phyloP scores from a whole-genome alignment of 2,113 vertebrate species.

The Nansenia antarctica region DNA sequence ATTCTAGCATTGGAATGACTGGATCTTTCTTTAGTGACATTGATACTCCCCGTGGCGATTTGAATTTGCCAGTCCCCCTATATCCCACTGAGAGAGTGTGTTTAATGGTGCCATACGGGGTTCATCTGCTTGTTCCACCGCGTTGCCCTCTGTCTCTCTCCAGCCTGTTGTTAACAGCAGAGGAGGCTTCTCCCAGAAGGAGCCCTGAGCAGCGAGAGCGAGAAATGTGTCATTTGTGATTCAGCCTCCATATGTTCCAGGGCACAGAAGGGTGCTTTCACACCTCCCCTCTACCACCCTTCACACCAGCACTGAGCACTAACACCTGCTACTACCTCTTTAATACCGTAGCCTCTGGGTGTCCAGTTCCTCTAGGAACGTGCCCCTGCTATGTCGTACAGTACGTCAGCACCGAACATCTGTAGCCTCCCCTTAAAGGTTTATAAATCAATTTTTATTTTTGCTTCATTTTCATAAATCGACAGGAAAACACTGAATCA shows the following conservation, averaged over 20 bases:
- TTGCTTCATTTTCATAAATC: constrained; percentile 20
- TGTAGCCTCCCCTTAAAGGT: background rate
- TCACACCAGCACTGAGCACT: background rate
- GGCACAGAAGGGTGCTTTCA: background rate
- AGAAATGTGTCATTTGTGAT: background rate
- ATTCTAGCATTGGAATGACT: no score
- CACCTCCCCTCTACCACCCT: background rate
- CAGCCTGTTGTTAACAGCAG: background rate
- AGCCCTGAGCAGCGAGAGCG: background rate
- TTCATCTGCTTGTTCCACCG: background rate
- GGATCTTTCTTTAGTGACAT: no score
- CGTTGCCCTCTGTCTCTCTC: background rate
- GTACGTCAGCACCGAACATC: background rate
- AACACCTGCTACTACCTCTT: background rate
- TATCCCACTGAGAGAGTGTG: background rate
- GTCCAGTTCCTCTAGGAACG: background rate
- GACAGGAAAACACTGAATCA: constrained; percentile 15
- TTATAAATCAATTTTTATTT: constrained; percentile 28
- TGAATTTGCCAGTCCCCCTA: background rate
- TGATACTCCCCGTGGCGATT: no score
- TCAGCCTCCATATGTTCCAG: background rate
- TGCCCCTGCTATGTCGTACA: background rate
- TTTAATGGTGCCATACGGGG: background rate
- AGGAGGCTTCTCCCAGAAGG: background rate
- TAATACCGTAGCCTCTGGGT: background rate